Percentiles rank a stretch among this genome's conserved stretches.
Evolutionary conservation across 2,888 invertebrate genomes (phyloP).

Genomic region (Tinea trinotella): DNA sequence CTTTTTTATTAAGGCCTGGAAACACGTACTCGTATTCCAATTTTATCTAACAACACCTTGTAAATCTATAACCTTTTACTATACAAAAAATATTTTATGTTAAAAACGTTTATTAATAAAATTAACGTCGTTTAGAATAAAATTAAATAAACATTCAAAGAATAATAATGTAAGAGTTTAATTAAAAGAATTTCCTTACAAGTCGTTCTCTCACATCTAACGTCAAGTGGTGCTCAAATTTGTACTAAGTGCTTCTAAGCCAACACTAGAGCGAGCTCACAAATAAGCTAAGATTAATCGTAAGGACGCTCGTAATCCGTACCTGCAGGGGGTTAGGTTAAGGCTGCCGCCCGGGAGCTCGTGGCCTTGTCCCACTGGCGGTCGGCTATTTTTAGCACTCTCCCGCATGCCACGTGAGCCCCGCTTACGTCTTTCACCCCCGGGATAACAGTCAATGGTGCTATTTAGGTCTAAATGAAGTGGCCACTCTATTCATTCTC

Average conservation of each 20-base stretch:
- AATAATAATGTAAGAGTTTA: too few species aligned
- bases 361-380: conserved; percentile 60
- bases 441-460: conserved; percentile 45
- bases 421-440: conserved; percentile 31
- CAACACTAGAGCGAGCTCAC: conserved; percentile 36
- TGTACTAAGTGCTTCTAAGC: conserved; percentile 41
- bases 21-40: too few species aligned
- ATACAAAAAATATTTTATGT: too few species aligned
- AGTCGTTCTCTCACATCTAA: not conserved
- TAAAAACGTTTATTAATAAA: too few species aligned
- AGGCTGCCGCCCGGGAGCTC: conserved; percentile 35
- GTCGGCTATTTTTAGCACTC: conserved; percentile 58
- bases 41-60: too few species aligned
- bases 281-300: conserved; percentile 54
- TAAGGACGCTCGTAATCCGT: conserved; percentile 49
- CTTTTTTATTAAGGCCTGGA: conserved; percentile 12
- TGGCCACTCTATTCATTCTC: conserved; percentile 15
- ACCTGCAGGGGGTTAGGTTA: conserved; percentile 41
- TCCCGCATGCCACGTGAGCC: conserved; percentile 23
- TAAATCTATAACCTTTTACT: too few species aligned
- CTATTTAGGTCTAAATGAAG: conserved; percentile 53
- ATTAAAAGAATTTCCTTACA: not conserved
- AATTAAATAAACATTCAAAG: too few species aligned
- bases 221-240: conserved; percentile 34
- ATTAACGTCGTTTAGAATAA: too few species aligned